A percentile compares a stretch with the other conserved stretches of the same genome.
These are phyloP conservation scores for Aquatica leii DNA, from an alignment of 2,888 invertebrate species.

Conservation along the genomic window DNA sequence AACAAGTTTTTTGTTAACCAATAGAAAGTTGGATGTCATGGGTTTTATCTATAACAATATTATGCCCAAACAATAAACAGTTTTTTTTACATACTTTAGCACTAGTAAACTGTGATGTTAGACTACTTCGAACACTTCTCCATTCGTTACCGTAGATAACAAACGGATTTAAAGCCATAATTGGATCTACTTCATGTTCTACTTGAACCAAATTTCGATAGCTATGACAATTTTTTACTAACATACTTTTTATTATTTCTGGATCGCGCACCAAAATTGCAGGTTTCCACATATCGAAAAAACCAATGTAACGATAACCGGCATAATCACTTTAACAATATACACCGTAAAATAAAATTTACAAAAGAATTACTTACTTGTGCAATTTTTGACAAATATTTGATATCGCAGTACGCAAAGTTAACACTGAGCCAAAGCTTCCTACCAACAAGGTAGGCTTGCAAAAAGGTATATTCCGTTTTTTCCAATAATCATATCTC, in stretches of 20 bases:
- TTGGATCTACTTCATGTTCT: slow-evolving; percentile 59
- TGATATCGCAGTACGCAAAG: too few species aligned
- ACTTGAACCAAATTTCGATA: slow-evolving; percentile 54
- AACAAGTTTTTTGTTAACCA: slow-evolving; percentile 58
- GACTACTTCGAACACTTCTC: slow-evolving; percentile 61
- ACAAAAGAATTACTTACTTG: not conserved
- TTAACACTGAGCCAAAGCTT: too few species aligned
- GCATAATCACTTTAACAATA: slow-evolving; percentile 48
- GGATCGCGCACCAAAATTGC: slow-evolving; percentile 52
- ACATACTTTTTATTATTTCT: slow-evolving; percentile 52
- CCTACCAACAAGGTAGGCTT: slow-evolving; percentile 43
- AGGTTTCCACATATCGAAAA: slow-evolving; percentile 50
- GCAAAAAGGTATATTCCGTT: slow-evolving; percentile 42
- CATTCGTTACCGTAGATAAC: slow-evolving; percentile 60
- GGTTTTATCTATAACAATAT: slow-evolving; percentile 60
- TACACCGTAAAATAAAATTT: not conserved
- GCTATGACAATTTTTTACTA: slow-evolving; percentile 52
- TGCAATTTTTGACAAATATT: slow-evolving; percentile 31
- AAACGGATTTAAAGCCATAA: slow-evolving; percentile 62
- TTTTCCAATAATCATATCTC: slow-evolving; percentile 41
- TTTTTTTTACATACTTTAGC: slow-evolving; percentile 57
- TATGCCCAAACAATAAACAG: too few species aligned
- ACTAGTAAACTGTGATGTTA: slow-evolving; percentile 63
- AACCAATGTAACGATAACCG: slow-evolving; percentile 51
- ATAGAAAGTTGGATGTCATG: slow-evolving; percentile 61